Evolutionary conservation across 2,888 invertebrate genomes (phyloP), one percentile per base, ranked within the genome.

Genomic region (Keiferia lycopersicella): DNA sequence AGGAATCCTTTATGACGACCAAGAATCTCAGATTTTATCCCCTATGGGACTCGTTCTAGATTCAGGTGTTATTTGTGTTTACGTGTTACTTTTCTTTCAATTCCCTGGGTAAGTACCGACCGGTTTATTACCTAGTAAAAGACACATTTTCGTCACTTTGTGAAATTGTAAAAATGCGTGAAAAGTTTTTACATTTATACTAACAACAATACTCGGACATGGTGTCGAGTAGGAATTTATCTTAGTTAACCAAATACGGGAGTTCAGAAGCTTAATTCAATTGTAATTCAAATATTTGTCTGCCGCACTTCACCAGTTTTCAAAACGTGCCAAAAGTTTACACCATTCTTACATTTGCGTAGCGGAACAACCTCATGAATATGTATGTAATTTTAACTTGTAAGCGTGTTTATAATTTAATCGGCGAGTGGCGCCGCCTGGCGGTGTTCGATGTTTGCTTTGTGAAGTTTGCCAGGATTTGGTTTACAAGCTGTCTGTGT

Each of bases 391-490:
- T 78, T 79, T 72, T 65, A 73, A 69, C 70, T 74, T 66, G 71
- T 67, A 73, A 72, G 72, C 68, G 69, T 76, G 76, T 76, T 79
- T 76, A 76, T 81, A 81, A 81, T 80, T 78, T 71, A 80, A 79
- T 79, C 70, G 73, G 73, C 61, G 69, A 69, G 75, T 73, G 74
- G 67, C 68, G 72, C 65, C 72, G 74, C 72, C 76, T 69, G 74
- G 69, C 74, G 71, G 71, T 81, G 75, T 84, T 83, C 74, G 71
- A 71, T 81, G 75, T 84, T 83, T 82, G 75, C 64, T 50, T 64
- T 74, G 70, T 72, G 73, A 82, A 82, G 74, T 83, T 81, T 73
- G 75, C 34, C 12, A 1, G 34, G 26, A 34, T 8, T 56, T 56
- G 16, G 34, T 16, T 16, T 59, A 41, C 59, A 59, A 12, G 14